These are phyloP conservation scores for Petrocephalus zakoni DNA, from an alignment of 2,113 vertebrate genomes.

Conservation along the genomic window DNA sequence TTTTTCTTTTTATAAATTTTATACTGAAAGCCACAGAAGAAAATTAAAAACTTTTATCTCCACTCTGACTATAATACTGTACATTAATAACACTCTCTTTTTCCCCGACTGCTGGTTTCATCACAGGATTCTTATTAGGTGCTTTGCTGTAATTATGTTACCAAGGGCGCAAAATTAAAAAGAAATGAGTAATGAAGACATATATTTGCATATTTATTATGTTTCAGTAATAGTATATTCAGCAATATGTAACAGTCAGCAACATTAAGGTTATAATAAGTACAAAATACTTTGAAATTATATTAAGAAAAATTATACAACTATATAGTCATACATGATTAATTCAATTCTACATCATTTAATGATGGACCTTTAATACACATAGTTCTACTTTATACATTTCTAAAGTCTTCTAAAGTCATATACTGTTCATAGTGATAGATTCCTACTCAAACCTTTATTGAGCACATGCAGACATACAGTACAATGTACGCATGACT, in stretches of 20 bases:
- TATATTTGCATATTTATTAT: slow-evolving; percentile 5
- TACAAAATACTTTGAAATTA: background rate
- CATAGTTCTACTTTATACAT: background rate
- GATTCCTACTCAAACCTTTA: background rate
- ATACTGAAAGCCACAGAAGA: background rate
- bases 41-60: background rate
- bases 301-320: background rate
- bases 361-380: background rate
- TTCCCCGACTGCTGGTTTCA: background rate
- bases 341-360: background rate
- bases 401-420: background rate
- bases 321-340: background rate
- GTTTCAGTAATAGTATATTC: background rate
- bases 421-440: background rate
- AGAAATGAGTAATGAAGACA: background rate
- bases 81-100: background rate
- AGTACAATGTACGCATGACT: background rate
- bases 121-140: background rate
- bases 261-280: background rate
- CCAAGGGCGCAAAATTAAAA: background rate
- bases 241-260: background rate
- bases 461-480: background rate
- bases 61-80: background rate
- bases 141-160: background rate
- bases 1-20: background rate